A percentile compares a stretch with the other conserved stretches of the same genome.
Conservation (phyloP, 2,888 invertebrate genomes). For the Thecophora atra region DNA sequence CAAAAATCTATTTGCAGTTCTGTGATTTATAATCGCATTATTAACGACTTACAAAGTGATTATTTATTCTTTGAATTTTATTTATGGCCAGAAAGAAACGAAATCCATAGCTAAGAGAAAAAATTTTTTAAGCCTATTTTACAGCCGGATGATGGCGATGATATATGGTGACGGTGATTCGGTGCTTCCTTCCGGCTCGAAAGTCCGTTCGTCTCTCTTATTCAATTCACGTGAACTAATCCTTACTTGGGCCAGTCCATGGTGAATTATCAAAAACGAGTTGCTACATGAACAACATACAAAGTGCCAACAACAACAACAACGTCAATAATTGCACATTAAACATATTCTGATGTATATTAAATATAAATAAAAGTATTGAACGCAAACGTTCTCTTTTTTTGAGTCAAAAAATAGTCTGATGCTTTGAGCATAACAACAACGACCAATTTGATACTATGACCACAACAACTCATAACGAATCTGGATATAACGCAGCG, state of each 20-base stretch:
- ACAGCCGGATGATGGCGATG: no score
- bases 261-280: no score
- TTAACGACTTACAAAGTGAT: constrained; percentile 2
- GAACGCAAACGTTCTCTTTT: no score
- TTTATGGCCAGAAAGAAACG: background rate
- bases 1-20: no score
- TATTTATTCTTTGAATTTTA: background rate
- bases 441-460: constrained; percentile 20
- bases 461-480: constrained; percentile 27
- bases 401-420: background rate
- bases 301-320: no score
- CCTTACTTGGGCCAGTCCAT: background rate
- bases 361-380: no score
- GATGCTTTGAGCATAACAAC: background rate
- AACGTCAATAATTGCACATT: no score
- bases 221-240: background rate
- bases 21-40: no score
- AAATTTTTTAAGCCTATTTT: background rate
- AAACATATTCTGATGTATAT: background rate
- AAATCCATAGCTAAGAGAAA: background rate
- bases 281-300: no score
- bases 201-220: background rate
- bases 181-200: background rate
- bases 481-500: constrained; percentile 30
- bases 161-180: background rate